Evolutionary conservation across 2,888 invertebrate genomes (phyloP).

Genomic region (Rugalucina vietnamica): DNA sequence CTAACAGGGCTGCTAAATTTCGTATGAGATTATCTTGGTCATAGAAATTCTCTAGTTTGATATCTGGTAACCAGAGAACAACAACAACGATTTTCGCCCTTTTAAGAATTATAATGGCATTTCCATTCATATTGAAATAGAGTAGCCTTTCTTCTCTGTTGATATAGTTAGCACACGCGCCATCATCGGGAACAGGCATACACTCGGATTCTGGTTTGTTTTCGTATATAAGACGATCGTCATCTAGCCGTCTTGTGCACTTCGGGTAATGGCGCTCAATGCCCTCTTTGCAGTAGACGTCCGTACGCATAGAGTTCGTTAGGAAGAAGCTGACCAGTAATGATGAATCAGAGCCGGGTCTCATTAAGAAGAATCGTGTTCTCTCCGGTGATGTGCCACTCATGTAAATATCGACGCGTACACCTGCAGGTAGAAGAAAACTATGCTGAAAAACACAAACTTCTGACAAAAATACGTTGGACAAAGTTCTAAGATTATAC

Average conservation of each 20-base stretch:
- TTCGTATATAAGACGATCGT: background rate
- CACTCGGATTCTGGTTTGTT: slow-evolving; percentile 65
- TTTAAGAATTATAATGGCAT: slow-evolving; percentile 16
- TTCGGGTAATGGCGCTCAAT: background rate
- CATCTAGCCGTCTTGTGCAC: background rate
- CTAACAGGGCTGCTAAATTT: slow-evolving; percentile 76
- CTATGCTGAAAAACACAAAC: too few species aligned
- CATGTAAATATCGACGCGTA: slow-evolving; percentile 69
- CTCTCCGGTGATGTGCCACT: slow-evolving; percentile 77
- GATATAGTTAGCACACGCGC: slow-evolving; percentile 73
- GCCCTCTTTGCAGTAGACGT: slow-evolving; percentile 61
- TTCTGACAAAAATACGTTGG: too few species aligned
- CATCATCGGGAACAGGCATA: slow-evolving; percentile 12
- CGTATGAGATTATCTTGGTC: slow-evolving; percentile 71
- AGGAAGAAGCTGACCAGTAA: slow-evolving; percentile 67
- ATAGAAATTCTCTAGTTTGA: slow-evolving; percentile 78
- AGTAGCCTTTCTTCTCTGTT: slow-evolving; percentile 67
- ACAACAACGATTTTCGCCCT: slow-evolving; percentile 63
- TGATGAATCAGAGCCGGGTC: too few species aligned
- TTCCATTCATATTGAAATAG: slow-evolving; percentile 72
- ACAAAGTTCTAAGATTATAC: too few species aligned
- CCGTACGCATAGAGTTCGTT: slow-evolving; percentile 67
- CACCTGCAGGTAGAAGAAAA: slow-evolving; percentile 61
- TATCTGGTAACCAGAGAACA: slow-evolving; percentile 65
- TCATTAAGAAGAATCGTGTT: slow-evolving; percentile 70